Percentiles rank a stretch among this genome's conserved stretches.
Conservation (phyloP, 1,140 invertebrate species). For the Lordiphosa stackelbergi region DNA sequence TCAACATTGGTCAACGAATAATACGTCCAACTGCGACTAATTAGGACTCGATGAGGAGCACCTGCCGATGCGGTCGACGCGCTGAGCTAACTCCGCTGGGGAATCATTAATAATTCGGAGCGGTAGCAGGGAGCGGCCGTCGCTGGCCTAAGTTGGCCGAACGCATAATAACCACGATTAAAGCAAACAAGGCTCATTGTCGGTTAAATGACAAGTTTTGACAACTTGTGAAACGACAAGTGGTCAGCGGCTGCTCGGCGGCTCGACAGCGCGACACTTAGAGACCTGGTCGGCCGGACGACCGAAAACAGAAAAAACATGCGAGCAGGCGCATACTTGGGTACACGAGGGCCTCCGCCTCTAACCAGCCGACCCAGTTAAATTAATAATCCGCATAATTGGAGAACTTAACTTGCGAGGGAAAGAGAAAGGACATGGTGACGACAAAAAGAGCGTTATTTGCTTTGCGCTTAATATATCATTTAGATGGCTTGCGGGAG, state of each 20-base stretch:
- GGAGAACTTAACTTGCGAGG: slow-evolving; percentile 65
- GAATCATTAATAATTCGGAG: slow-evolving; percentile 64
- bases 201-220: slow-evolving; percentile 77
- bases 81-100: slow-evolving; percentile 12
- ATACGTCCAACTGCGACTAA: slow-evolving; percentile 33
- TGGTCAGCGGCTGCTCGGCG: slow-evolving; percentile 36
- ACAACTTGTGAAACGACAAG: slow-evolving; percentile 77
- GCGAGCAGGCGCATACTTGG: slow-evolving; percentile 1
- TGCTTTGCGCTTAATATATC: slow-evolving; percentile 77
- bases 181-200: slow-evolving; percentile 77
- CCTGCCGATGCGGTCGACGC: slow-evolving; percentile 51
- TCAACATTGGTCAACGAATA: slow-evolving; percentile 10
- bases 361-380: slow-evolving; percentile 59
- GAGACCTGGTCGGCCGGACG: slow-evolving; percentile 27
- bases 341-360: slow-evolving; percentile 9
- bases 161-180: slow-evolving; percentile 77
- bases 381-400: slow-evolving; percentile 77
- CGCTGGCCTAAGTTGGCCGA: slow-evolving; percentile 42
- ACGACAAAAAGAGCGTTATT: slow-evolving; percentile 73
- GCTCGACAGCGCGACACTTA: slow-evolving; percentile 19
- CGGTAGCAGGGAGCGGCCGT: slow-evolving; percentile 13
- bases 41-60: slow-evolving; percentile 52
- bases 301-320: neutral
- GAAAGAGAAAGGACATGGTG: slow-evolving; percentile 43
- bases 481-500: slow-evolving; percentile 74